phyloP scores from a whole-genome alignment of 2,797 vertebrate species.

The Sternotherus odoratus region DNA sequence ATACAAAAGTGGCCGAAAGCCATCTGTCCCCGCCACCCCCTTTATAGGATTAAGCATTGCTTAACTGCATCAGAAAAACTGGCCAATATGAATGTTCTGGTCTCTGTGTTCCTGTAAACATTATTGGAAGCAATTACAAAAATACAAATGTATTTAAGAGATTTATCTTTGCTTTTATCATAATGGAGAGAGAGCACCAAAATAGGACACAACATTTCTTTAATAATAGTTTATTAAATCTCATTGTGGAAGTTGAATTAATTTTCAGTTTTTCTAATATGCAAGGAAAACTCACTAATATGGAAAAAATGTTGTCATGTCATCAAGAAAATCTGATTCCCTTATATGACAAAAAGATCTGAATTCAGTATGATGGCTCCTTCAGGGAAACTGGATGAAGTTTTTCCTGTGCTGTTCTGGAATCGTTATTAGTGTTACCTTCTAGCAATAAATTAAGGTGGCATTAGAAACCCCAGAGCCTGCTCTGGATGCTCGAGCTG shows the following conservation, averaged over 20 bases:
- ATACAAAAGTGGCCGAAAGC: neutral
- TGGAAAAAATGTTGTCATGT: neutral
- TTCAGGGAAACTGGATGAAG: slow-evolving; percentile 9
- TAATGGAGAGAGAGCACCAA: neutral
- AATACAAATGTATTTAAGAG: neutral
- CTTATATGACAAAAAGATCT: neutral
- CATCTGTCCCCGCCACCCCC: neutral
- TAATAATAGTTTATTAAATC: neutral
- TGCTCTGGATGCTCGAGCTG: slow-evolving; percentile 61
- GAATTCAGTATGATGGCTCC: neutral
- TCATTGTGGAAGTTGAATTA: neutral
- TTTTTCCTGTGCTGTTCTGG: slow-evolving; percentile 16
- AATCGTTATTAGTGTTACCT: slow-evolving; percentile 40
- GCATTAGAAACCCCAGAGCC: slow-evolving; percentile 34
- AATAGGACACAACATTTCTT: neutral
- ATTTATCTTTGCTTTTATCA: neutral
- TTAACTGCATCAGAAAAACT: neutral
- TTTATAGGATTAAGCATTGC: neutral
- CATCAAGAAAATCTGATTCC: neutral
- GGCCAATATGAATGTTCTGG: neutral
- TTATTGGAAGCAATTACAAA: neutral
- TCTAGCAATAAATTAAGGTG: slow-evolving; percentile 29
- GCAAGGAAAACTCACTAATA: neutral
- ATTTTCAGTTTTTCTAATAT: slow-evolving; percentile 15
- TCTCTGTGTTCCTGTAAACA: neutral